Evolutionary conservation across 2,113 vertebrate species (phyloP), one percentile per base, ranked within the genome.

Genomic region (Erythrocercus mccallii): DNA sequence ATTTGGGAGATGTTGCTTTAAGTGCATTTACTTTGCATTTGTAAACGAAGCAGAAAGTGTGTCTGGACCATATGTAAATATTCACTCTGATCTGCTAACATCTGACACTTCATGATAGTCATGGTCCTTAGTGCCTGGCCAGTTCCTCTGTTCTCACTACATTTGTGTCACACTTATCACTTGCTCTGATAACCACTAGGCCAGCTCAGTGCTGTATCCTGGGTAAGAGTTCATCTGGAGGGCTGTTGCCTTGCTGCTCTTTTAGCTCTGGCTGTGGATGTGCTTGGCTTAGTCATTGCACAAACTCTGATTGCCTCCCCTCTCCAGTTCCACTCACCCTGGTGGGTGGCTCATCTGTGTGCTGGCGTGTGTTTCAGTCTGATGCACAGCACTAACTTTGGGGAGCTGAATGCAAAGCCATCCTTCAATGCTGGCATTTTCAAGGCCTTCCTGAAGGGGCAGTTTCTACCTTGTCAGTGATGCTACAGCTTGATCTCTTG

Each of bases 31-130:
- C n/a, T 85, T 85, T 82, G 53, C 81, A 56, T 76, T 79, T 82
- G 37, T 72, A 95, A 15, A 60, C 1, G 21, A 84, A 92, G 35
- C 65, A 91, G 69, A 84, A 86, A 71, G 33, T 23, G 31, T 58
- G 82, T 92, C 94, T 95, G 72, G 48, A 77, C 33, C 62, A 11
- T 25, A 66, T 78, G 88, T 56, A 94, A 86, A 88, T 69, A 10
- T 11, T 12, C 57, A 66, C 45, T 47, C 17, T n/a, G 69, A 72
- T 65, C 28, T 79, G 53, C 60, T 90, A 65, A 57, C 31, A 64
- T n/a, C 37, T 72, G 62, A 44, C n/a, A 25, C 40, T 22, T 88
- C 16, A 53, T 47, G 27, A 23, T 54, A 24, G 21, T 80, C 40
- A 31, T 33, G 35, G 20, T 66, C 38, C 44, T 90, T 48, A 62